phyloP scores from a whole-genome alignment of 2,797 vertebrate genomes.

The Tamandua tetradactyla region DNA sequence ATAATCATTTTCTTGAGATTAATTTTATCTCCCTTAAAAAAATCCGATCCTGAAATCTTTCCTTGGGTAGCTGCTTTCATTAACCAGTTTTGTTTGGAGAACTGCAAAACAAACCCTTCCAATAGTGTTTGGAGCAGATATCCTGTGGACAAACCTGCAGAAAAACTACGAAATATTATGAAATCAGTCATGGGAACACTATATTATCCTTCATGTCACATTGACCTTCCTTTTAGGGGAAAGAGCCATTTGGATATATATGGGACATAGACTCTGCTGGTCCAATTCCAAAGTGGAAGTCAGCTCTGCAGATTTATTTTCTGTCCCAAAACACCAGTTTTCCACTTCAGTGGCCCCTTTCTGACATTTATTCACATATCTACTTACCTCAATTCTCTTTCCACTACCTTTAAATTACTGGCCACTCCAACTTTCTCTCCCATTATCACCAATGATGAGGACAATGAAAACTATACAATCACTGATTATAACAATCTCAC shows the following conservation, averaged over 20 bases:
- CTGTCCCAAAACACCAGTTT: neutral
- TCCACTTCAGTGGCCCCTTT: neutral
- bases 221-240: neutral
- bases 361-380: neutral
- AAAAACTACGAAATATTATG: neutral
- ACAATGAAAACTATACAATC: neutral
- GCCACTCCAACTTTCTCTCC: neutral
- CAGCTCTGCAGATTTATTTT: neutral
- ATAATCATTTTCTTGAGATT: neutral
- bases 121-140: neutral
- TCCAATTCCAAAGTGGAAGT: neutral
- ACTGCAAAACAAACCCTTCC: neutral
- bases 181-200: neutral
- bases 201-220: neutral
- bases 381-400: neutral
- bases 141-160: neutral
- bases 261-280: neutral
- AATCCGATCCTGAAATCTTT: neutral
- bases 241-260: neutral
- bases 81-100: slow-evolving; percentile 18
- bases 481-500: neutral
- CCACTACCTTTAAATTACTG: neutral
- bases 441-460: neutral
- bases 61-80: neutral
- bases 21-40: neutral